Evolutionary conservation across 2,113 vertebrate species (phyloP), one percentile per base, ranked within the genome.

Genomic region (Elgaria multicarinata): DNA sequence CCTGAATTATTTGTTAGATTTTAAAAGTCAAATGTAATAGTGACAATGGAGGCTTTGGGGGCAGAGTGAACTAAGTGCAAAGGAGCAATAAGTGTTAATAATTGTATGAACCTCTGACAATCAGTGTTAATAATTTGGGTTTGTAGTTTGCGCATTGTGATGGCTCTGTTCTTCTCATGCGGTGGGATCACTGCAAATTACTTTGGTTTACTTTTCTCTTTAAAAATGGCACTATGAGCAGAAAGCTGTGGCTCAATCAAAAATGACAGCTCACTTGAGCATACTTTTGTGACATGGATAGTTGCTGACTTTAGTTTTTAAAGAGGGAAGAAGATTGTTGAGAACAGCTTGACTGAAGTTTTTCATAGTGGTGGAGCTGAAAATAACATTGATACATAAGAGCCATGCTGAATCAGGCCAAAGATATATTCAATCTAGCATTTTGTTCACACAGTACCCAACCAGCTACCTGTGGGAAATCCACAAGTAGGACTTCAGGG

Each of bases 11-110:
- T 89, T 90, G 20, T 26, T 77, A 67, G 24, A 77, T 46, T 71
- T 79, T 42, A 76, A 89, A 90, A 46, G 74, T 42, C 75, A 90
- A 6, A 28, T 39, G 28, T 90, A 90, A 42, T 72, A 80, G 28
- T 85, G 36, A 71, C 64, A 72, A 36, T 85, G 83, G 76, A 69
- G 36, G 36, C 75, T 46, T 79, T 80, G 75, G 66, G 46, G 12
- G 39, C 71, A 39, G 46, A 46, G 58, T 72, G 64, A 85, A 72
- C 67, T 9, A 74, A 74, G 28, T 71, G 64, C n/a, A 58, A 85
- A n/a, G n/a, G 24, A 58, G 46, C 10, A 79, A 44, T 79, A 79
- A 85, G 71, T 58, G 64, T 81, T 72, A 78, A 14, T 78, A 46
- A 44, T 42, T 78, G 24, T 31, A 69, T 55, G 14, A 85, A 83